Evolutionary conservation across 2,797 vertebrate species (phyloP), one percentile per base, ranked within the genome.

Genomic region (Esox lucius): DNA sequence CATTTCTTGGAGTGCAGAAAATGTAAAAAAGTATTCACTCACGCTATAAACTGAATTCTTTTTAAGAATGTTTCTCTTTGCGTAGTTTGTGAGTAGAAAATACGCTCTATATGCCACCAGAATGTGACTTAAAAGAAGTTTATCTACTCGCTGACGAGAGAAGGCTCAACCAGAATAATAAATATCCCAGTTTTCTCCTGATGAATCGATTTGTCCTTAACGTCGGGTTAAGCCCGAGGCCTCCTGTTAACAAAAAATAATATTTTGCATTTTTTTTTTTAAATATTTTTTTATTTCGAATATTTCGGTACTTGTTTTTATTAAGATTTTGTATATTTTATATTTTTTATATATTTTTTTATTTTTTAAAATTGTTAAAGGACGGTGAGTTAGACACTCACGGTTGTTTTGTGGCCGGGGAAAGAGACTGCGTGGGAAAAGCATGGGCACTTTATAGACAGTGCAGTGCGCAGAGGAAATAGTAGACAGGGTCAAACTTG

Each of bases 311-410:
- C 81, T 90, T 87, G 78, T 91, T 92, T 92, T 61, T 61, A 24
- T 94, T 93, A 87, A 83, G 84, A 77, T 94, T 94, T 94, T 92
- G 64, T 89, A 17, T 68, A 79, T 94, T 94, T 93, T 94, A 80
- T 92, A 83, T 89, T 92, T 89, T 94, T 93, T 90, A 84, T 61
- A 61, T 85, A 70, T 74, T 79, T 84, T 92, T 93, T 90, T 91
- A 72, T 90, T 89, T 91, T 91, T 83, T 91, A 89, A 86, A 92
- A 87, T 90, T 92, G 90, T 91, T 91, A 83, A 84, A 88, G 84
- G 91, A 89, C 92, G 70, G 94, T 94, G 94, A 94, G 94, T 93
- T 90, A 61, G 56, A 91, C 93, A 94, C 94, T 94, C 94, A 94
- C 94, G 87, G 91, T 89, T 82, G 90, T 91, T 92, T 91, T 91